Evolutionary conservation across 2,113 vertebrate genomes (phyloP).

Genomic region (Hydrolagus affinis): DNA sequence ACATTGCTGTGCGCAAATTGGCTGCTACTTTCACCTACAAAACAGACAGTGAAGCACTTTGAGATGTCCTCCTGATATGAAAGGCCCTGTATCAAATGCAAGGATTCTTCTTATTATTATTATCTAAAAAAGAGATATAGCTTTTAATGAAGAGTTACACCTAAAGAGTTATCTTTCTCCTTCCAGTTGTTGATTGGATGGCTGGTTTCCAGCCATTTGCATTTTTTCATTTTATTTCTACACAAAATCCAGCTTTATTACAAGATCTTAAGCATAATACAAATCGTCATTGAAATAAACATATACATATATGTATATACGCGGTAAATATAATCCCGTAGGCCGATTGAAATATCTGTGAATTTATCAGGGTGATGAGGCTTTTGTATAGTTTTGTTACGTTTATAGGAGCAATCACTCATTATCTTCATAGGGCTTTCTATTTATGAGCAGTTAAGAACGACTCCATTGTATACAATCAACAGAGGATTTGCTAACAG

Average conservation of each 20-base stretch:
- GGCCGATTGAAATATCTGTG: not conserved
- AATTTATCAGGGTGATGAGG: not conserved
- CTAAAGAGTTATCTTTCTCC: too few relatives aligned
- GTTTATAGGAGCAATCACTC: not conserved
- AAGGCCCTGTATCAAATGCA: too few relatives aligned
- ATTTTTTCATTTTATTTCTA: too few relatives aligned
- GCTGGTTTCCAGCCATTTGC: too few relatives aligned
- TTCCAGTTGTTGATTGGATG: too few relatives aligned
- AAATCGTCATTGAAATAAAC: not conserved
- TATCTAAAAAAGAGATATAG: too few relatives aligned
- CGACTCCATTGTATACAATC: not conserved
- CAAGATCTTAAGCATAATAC: not conserved
- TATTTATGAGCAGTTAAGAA: not conserved
- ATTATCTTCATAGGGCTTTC: not conserved
- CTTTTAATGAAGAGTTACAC: too few relatives aligned
- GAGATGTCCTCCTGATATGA: too few relatives aligned
- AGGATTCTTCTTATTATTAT: too few relatives aligned
- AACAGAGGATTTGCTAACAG: not conserved
- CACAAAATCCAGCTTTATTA: not conserved
- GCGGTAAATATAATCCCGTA: not conserved
- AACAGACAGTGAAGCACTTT: too few relatives aligned
- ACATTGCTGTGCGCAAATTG: too few relatives aligned
- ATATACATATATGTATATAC: not conserved
- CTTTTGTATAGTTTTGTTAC: not conserved
- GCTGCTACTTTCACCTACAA: too few relatives aligned